These are phyloP conservation scores for Gortyna flavago DNA, from an alignment of 2,888 invertebrate species.

Conservation along the genomic window DNA sequence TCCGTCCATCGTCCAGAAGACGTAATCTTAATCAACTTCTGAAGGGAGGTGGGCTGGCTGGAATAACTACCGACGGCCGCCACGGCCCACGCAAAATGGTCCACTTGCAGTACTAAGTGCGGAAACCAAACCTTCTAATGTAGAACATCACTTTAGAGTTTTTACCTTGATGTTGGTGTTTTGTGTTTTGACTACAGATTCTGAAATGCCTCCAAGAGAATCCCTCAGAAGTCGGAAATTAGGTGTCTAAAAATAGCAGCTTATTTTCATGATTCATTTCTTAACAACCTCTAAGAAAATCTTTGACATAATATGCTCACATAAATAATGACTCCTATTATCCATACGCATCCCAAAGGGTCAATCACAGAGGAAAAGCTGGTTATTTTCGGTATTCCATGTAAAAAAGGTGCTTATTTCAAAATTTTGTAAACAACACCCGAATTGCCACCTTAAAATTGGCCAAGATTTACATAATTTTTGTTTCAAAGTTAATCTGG, in stretches of 20 bases:
- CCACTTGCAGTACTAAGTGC: too few relatives aligned
- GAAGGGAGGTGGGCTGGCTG: too few relatives aligned
- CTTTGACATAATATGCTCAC: not conserved
- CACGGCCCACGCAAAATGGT: too few relatives aligned
- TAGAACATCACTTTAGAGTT: too few relatives aligned
- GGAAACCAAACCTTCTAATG: too few relatives aligned
- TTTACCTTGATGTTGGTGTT: not conserved
- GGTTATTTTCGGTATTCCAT: not conserved
- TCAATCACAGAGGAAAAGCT: not conserved
- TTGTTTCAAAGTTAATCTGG: constrained; percentile 24
- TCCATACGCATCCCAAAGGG: not conserved
- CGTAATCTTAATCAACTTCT: too few relatives aligned
- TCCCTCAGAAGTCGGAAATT: not conserved
- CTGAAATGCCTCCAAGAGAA: not conserved
- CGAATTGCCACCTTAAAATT: constrained; percentile 12
- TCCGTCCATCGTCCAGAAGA: too few relatives aligned
- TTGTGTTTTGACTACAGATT: not conserved
- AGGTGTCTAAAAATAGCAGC: not conserved
- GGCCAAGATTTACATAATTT: constrained; percentile 22
- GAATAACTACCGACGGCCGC: too few relatives aligned
- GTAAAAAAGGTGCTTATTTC: not conserved
- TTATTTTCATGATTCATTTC: not conserved
- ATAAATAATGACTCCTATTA: not conserved
- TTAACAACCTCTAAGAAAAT: not conserved
- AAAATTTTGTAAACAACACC: not conserved